Percentiles rank a stretch among this genome's conserved stretches.
Conservation (phyloP, 1,140 invertebrate genomes). For the Penaeus vannamei region DNA sequence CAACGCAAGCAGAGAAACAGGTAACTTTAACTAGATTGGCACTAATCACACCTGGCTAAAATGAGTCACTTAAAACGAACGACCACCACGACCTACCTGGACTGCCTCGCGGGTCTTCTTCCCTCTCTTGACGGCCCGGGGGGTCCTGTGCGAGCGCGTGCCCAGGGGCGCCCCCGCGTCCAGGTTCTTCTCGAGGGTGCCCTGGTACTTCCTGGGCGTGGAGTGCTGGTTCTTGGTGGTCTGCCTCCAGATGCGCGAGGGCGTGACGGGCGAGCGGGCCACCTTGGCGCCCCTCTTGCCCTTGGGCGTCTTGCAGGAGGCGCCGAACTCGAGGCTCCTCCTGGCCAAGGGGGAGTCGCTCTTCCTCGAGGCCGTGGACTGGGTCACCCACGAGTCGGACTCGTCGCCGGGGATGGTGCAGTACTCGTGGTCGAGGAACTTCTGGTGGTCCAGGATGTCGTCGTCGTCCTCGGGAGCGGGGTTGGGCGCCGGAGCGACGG, state of each 20-base stretch:
- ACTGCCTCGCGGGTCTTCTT: background rate
- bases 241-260: constrained; percentile 61
- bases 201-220: constrained; percentile 56
- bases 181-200: constrained; percentile 57
- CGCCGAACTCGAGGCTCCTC: constrained; percentile 57
- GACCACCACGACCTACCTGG: background rate
- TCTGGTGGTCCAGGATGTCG: constrained; percentile 58
- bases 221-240: constrained; percentile 55
- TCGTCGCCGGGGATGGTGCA: constrained; percentile 67
- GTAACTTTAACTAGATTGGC: too few relatives aligned
- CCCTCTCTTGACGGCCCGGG: constrained; percentile 55
- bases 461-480: constrained; percentile 29
- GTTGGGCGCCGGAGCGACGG: background rate
- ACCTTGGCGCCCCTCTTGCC: background rate
- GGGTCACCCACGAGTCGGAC: constrained; percentile 67
- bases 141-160: constrained; percentile 45
- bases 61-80: too few relatives aligned
- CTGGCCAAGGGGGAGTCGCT: constrained; percentile 59
- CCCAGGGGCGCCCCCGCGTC: constrained; percentile 43
- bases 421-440: constrained; percentile 67
- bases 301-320: background rate
- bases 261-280: constrained; percentile 21
- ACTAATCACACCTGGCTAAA: too few relatives aligned
- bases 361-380: constrained; percentile 55
- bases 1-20: too few relatives aligned